A percentile compares a stretch with the other conserved stretches of the same genome.
Evolutionary conservation across 2,888 invertebrate genomes (phyloP).

Genomic region (Anarsia innoxiella): DNA sequence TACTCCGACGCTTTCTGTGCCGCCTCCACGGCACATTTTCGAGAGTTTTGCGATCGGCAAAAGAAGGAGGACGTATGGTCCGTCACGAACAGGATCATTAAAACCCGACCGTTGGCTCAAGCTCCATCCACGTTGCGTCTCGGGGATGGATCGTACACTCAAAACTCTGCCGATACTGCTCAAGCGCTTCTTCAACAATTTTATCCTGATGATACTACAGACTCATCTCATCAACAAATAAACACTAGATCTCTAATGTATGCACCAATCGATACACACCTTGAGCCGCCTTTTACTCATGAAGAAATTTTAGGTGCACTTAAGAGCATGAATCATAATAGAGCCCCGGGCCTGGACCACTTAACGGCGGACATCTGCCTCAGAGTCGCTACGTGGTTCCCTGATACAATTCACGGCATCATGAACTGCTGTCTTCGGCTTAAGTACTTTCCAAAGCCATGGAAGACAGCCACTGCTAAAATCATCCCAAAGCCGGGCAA

Average conservation of each 20-base stretch:
- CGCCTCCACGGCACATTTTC: conserved; percentile 15
- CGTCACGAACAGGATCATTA: conserved; percentile 19
- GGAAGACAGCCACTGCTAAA: conserved; percentile 18
- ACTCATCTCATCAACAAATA: neutral
- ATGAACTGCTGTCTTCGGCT: conserved; percentile 13
- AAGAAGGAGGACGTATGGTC: conserved; percentile 21
- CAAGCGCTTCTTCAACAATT: conserved; percentile 13
- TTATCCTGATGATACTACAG: conserved; percentile 17
- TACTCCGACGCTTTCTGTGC: conserved; percentile 11
- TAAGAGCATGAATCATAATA: conserved; percentile 15
- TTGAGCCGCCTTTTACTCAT: conserved; percentile 15
- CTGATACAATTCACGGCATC: conserved; percentile 1
- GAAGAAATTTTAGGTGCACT: conserved; percentile 13
- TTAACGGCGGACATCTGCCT: conserved; percentile 17
- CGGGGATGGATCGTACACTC: conserved; percentile 12
- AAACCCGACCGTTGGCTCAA: conserved; percentile 6
- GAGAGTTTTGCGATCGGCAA: conserved; percentile 21
- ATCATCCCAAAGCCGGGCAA: conserved; percentile 26
- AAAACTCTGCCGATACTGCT: conserved; percentile 12
- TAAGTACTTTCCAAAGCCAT: conserved; percentile 11
- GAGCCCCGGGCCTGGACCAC: conserved; percentile 20
- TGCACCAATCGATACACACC: neutral
- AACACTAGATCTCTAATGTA: neutral
- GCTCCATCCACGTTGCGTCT: conserved; percentile 17
- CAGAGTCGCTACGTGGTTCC: neutral